Percentiles rank a stretch among this genome's conserved stretches.
phyloP scores from a whole-genome alignment of 2,113 vertebrate genomes.

The Eulacestoma nigropectus region DNA sequence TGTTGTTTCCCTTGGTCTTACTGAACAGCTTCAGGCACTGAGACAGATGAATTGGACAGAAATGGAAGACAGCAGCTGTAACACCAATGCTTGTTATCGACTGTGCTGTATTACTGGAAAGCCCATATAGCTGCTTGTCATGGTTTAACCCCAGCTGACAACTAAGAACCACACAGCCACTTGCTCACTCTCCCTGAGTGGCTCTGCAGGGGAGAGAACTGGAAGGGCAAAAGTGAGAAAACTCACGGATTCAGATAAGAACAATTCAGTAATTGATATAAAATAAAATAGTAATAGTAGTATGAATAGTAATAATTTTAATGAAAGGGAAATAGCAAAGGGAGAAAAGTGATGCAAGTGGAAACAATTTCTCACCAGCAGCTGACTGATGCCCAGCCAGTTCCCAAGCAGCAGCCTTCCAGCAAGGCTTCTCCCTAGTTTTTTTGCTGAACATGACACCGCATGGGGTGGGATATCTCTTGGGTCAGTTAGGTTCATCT shows the following conservation, averaged over 20 bases:
- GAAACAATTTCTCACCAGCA: not conserved
- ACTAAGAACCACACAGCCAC: not conserved
- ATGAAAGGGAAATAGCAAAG: not conserved
- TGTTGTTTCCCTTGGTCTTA: constrained; percentile 67
- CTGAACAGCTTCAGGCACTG: constrained; percentile 59
- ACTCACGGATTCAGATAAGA: not conserved
- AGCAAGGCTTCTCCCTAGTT: not conserved
- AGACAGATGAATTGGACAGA: constrained; percentile 57
- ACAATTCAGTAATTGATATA: not conserved
- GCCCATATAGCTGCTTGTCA: not conserved
- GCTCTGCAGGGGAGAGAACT: not conserved
- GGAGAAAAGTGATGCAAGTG: not conserved
- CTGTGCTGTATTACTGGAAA: constrained; percentile 53
- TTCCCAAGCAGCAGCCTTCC: not conserved
- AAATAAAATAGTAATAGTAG: not conserved
- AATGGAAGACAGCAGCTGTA: constrained; percentile 60
- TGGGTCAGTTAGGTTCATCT: not conserved
- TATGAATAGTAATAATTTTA: not conserved
- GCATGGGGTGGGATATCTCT: not conserved
- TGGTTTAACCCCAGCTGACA: not conserved
- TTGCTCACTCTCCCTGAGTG: not conserved
- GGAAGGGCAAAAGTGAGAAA: not conserved
- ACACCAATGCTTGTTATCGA: constrained; percentile 26
- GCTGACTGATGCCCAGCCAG: not conserved
- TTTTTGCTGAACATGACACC: not conserved